A percentile compares a stretch with the other conserved stretches of the same genome.
Evolutionary conservation across 1,140 invertebrate species (phyloP).

Genomic region (Helicoverpa armigera): DNA sequence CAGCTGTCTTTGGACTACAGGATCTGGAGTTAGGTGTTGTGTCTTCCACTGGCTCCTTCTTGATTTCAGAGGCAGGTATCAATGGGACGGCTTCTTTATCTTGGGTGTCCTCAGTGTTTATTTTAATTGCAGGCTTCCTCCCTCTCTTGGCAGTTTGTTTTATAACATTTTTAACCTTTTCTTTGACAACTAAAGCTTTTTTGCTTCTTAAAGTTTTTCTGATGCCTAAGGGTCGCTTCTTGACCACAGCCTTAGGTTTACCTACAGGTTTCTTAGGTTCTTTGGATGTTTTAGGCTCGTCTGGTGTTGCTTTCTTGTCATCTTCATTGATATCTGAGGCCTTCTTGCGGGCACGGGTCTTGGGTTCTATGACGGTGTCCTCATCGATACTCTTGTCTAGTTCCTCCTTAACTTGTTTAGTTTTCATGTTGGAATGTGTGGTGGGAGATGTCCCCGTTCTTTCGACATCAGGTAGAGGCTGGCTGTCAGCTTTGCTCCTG

Average conservation of each 20-base stretch:
- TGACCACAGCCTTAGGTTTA: conserved; percentile 76
- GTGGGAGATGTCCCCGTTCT: conserved; percentile 74
- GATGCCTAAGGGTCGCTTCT: conserved; percentile 80
- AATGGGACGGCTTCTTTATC: conserved; percentile 77
- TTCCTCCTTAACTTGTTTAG: conserved; percentile 83
- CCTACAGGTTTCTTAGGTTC: conserved; percentile 74
- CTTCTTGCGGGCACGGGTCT: conserved; percentile 82
- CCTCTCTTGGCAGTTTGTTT: conserved; percentile 70
- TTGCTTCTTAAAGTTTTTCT: conserved; percentile 81
- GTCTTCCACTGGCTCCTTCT: conserved; percentile 81
- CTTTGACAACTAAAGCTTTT: conserved; percentile 74
- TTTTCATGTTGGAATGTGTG: conserved; percentile 85
- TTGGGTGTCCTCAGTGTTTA: conserved; percentile 67
- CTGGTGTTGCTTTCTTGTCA: conserved; percentile 75
- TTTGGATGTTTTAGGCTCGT: conserved; percentile 81
- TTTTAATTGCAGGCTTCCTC: conserved; percentile 71
- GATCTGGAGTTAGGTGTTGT: conserved; percentile 78
- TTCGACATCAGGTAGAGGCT: conserved; percentile 82
- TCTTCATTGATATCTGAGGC: conserved; percentile 78
- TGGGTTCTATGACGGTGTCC: conserved; percentile 78
- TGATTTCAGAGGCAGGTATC: conserved; percentile 82
- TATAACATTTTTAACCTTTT: conserved; percentile 74
- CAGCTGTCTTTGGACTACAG: conserved; percentile 81
- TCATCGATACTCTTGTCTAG: conserved; percentile 81
- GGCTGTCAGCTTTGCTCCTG: conserved; percentile 62